phyloP scores from a whole-genome alignment of 2,113 vertebrate species.

The Muntiacus reevesi region DNA sequence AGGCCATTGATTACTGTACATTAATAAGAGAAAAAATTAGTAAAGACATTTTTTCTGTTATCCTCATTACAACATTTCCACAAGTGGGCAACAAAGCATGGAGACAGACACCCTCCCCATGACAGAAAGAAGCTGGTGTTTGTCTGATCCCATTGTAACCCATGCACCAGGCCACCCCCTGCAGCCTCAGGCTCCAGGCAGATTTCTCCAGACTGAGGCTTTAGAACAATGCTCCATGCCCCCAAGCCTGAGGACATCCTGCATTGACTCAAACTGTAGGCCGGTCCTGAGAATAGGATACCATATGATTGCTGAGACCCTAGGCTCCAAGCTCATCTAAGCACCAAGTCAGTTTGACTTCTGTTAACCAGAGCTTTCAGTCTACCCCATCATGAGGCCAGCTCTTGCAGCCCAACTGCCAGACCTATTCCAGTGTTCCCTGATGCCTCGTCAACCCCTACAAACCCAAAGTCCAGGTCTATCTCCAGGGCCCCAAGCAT shows the following conservation, averaged over 20 bases:
- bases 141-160: background rate
- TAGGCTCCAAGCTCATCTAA: background rate
- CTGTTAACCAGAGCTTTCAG: background rate
- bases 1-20: fast-evolving
- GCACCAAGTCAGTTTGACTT: background rate
- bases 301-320: background rate
- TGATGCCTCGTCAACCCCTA: background rate
- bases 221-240: background rate
- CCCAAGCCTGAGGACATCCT: background rate
- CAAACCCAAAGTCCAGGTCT: background rate
- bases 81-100: background rate
- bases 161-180: fast-evolving
- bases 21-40: background rate
- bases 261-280: background rate
- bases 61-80: background rate
- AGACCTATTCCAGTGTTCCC: background rate
- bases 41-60: background rate
- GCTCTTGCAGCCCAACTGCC: background rate
- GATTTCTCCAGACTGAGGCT: background rate
- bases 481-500: background rate
- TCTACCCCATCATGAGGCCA: background rate
- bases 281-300: background rate
- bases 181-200: background rate
- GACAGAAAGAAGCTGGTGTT: background rate
- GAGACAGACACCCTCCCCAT: background rate